These are phyloP conservation scores for Microvelia longipes DNA, from an alignment of 1,140 invertebrate species.

Conservation along the genomic window DNA sequence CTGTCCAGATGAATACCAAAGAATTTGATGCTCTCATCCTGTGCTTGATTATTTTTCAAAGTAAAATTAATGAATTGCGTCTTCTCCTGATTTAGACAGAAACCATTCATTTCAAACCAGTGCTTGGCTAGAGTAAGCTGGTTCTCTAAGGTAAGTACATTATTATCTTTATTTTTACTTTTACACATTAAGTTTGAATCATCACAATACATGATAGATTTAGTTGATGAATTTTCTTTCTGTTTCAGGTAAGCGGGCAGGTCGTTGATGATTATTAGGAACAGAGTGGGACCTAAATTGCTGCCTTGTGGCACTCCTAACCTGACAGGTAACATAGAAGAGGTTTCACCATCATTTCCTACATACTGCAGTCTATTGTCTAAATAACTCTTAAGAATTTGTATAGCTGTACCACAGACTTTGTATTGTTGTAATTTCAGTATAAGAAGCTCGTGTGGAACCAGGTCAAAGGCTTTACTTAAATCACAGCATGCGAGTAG, in stretches of 20 bases:
- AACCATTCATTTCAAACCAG: background rate
- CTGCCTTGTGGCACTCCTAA: background rate
- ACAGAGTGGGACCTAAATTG: background rate
- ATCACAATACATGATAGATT: background rate
- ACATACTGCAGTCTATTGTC: background rate
- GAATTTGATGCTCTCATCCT: background rate
- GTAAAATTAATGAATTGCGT: background rate
- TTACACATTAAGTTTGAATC: background rate
- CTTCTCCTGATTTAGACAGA: background rate
- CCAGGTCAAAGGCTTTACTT: background rate
- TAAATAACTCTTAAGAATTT: background rate
- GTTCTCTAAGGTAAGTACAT: background rate
- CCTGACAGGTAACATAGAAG: background rate
- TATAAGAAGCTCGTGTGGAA: background rate
- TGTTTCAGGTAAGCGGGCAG: background rate
- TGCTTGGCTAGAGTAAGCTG: background rate
- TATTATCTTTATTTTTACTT: background rate
- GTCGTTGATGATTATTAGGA: background rate
- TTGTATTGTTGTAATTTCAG: background rate
- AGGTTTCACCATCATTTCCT: background rate
- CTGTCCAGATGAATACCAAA: background rate
- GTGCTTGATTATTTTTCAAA: background rate
- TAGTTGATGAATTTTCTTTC: background rate
- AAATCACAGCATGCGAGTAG: background rate
- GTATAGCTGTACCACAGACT: background rate